Evolutionary conservation across 2,888 invertebrate species (phyloP).

Genomic region (Himalopsyche tibetana): DNA sequence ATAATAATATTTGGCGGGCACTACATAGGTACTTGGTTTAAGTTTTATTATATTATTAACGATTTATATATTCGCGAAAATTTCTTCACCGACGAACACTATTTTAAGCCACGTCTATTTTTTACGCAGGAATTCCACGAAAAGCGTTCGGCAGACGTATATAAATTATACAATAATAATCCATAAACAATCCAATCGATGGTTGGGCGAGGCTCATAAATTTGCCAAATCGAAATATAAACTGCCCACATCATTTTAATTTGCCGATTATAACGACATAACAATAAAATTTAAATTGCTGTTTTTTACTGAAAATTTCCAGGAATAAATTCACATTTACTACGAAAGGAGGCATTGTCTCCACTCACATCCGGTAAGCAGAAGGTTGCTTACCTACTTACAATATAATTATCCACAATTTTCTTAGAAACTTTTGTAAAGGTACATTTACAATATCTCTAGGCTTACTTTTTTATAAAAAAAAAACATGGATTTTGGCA

Average conservation of each 20-base stretch:
- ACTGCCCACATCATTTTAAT: slow-evolving; percentile 11
- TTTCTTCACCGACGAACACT: no score
- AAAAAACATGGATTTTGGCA: no score
- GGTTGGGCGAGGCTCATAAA: background rate
- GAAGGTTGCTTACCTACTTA: background rate
- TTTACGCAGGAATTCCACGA: no score
- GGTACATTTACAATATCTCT: background rate
- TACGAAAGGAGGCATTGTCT: slow-evolving; percentile 46
- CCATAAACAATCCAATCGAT: slow-evolving; percentile 30
- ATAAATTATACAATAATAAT: no score
- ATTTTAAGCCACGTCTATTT: no score
- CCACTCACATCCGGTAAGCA: slow-evolving; percentile 50
- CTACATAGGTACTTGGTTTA: no score
- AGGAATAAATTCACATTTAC: slow-evolving; percentile 7
- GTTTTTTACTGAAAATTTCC: background rate
- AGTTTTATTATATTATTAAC: no score
- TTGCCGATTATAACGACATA: slow-evolving; percentile 20
- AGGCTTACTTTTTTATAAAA: no score
- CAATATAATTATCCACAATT: background rate
- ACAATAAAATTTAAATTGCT: slow-evolving; percentile 13
- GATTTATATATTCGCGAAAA: no score
- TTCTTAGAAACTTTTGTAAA: slow-evolving; percentile 10
- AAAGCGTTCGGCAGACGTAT: no score
- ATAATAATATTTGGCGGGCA: no score
- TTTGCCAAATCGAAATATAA: background rate